phyloP scores from a whole-genome alignment of 2,113 vertebrate species.

The Thalassoma bifasciatum region DNA sequence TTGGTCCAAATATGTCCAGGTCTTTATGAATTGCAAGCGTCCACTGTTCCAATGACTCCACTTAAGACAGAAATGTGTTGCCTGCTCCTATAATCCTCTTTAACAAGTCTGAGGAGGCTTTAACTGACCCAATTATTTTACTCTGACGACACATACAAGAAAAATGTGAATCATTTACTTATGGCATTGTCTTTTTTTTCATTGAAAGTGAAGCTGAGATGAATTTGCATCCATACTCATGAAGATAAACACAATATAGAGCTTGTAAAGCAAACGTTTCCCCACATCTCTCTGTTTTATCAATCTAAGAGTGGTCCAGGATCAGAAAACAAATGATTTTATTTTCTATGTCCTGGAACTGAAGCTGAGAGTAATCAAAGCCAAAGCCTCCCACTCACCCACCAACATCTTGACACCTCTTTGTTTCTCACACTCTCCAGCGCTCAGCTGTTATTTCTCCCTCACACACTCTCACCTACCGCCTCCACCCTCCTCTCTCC shows the following conservation, averaged over 20 bases:
- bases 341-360: constrained; percentile 51
- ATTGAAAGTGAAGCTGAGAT: background rate
- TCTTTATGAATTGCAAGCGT: too few species aligned
- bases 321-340: background rate
- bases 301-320: constrained; percentile 1
- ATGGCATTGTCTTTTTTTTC: background rate
- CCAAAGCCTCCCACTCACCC: constrained; percentile 61
- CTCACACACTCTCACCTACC: constrained; percentile 36
- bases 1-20: too few species aligned
- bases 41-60: too few species aligned
- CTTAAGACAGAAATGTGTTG: too few species aligned
- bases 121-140: too few species aligned
- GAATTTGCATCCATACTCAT: background rate
- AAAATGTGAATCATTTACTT: too few species aligned
- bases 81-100: too few species aligned
- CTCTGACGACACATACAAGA: too few species aligned
- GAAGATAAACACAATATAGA: background rate
- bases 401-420: constrained; percentile 63
- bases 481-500: constrained; percentile 33
- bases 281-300: background rate
- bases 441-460: constrained; percentile 56
- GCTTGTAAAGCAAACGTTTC: background rate
- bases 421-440: constrained; percentile 67
- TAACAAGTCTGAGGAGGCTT: too few species aligned
- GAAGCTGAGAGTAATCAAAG: constrained; percentile 55